Percentiles rank a stretch among this genome's conserved stretches.
Evolutionary conservation across 53 echinoderm and acorn worm genomes (phyloP).

Genomic region (Arbacia lixula): DNA sequence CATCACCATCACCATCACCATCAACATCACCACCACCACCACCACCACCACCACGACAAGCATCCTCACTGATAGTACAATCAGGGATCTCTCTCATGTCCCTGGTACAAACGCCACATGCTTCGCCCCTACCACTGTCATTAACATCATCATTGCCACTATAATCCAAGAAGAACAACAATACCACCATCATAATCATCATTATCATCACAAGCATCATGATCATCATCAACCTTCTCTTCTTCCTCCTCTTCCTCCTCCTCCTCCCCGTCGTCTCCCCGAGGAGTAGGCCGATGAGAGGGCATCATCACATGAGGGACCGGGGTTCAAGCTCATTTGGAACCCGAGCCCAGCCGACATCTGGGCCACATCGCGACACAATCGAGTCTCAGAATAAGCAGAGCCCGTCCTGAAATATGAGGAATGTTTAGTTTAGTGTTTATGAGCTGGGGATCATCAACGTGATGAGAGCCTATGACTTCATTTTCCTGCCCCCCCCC

Average conservation of each 20-base stretch:
- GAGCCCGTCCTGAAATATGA: background rate
- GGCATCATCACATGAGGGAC: conserved; percentile 31
- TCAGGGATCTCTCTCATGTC: background rate
- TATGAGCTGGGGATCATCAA: too few species aligned
- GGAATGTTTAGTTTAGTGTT: conserved; percentile 41
- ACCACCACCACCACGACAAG: background rate
- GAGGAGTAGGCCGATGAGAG: background rate
- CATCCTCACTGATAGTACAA: background rate
- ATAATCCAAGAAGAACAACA: too few species aligned
- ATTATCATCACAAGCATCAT: background rate
- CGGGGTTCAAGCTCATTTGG: conserved; percentile 25
- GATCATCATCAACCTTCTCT: background rate
- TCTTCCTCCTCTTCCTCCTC: background rate
- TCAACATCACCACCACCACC: background rate
- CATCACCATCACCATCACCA: background rate
- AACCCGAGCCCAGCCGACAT: conserved; percentile 12
- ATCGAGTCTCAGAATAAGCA: conserved; percentile 9
- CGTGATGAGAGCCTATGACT: conserved; percentile 27
- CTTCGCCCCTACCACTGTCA: background rate
- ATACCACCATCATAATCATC: background rate
- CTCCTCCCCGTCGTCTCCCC: background rate
- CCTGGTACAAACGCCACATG: background rate
- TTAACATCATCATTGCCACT: background rate
- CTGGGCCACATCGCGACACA: conserved; percentile 3
- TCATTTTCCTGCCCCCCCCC: background rate